These are phyloP conservation scores for Platanista minor DNA, from an alignment of 2,113 vertebrate species.

Conservation along the genomic window DNA sequence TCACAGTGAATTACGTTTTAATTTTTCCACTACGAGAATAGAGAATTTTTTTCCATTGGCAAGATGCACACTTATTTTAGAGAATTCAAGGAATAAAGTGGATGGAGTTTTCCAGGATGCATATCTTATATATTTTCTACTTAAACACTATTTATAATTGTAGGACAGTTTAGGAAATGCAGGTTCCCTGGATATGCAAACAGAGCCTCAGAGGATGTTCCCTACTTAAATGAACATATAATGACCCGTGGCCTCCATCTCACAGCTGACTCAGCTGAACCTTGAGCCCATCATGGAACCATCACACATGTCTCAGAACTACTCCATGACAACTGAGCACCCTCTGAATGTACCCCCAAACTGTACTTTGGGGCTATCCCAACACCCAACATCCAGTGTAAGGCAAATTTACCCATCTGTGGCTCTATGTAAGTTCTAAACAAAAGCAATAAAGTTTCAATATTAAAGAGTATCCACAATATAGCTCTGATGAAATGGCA, in stretches of 20 bases:
- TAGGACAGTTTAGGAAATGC: background rate
- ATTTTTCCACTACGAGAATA: constrained; percentile 44
- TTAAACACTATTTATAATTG: constrained; percentile 12
- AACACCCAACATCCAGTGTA: background rate
- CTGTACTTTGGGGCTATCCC: background rate
- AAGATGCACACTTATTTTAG: constrained; percentile 39
- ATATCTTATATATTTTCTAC: background rate
- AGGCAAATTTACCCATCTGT: background rate
- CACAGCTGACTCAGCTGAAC: background rate
- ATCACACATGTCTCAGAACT: background rate
- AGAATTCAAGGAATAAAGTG: constrained; percentile 25
- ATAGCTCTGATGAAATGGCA: background rate
- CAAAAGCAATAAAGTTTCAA: background rate
- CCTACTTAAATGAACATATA: background rate
- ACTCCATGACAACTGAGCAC: background rate
- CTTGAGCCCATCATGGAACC: background rate
- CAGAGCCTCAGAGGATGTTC: background rate
- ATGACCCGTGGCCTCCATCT: background rate
- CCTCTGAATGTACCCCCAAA: background rate
- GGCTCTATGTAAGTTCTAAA: background rate
- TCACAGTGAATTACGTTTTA: constrained; percentile 52
- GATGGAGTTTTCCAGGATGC: background rate
- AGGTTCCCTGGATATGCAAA: background rate
- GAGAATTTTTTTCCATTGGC: background rate
- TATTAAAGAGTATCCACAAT: background rate